Base-by-base conservation (phyloP, 2,888 invertebrate genomes). In the Machimus atricapillus region DNA sequence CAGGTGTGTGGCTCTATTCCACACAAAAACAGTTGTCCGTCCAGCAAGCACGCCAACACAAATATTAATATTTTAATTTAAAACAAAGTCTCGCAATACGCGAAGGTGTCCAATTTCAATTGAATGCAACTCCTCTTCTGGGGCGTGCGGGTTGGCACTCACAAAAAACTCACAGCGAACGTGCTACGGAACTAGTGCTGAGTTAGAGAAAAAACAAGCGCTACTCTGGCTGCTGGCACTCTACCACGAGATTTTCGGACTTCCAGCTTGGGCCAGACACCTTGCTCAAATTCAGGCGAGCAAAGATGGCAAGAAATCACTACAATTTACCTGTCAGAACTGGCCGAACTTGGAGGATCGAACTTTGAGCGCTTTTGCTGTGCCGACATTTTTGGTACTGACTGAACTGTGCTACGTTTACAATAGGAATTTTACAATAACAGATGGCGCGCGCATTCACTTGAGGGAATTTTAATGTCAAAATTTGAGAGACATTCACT, bases 291-390 rank as follows among this genome's bases (percentile, higher is more conserved):
- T 83, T 74, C 76, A 34, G 76, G 76, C 19, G 73, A 81, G 85
- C 66, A n/a, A 78, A 87, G 46, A 85, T 34, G 76, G 40, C 43
- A 85, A 43, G 43, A 74, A 74, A 74, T 46, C 74, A 81, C 83
- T 58, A 74, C 82, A 86, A 85, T 85, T 93, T 95, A 97, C 97
- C 97, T 97, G 94, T 97, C 97, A 89, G 97, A 97, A 93, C 97
- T 97, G 89, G 97, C 97, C 88, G 97, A 97, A 92, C 97, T 97
- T 90, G 97, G 97, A 89, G 97, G 96, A 93, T 97, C 97, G 91
- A 96, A 95, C 92, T 94, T 95, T 91, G 94, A 91, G 90, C 91
- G 94, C 89, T 92, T 92, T 89, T 90, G 89, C 34, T 85, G 83
- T 87, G 88, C 89, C 87, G 89, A 89, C 89, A 89, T 89, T 87